These are phyloP conservation scores for Himalopsyche tibetana DNA, from an alignment of 2,888 invertebrate species.

Conservation along the genomic window DNA sequence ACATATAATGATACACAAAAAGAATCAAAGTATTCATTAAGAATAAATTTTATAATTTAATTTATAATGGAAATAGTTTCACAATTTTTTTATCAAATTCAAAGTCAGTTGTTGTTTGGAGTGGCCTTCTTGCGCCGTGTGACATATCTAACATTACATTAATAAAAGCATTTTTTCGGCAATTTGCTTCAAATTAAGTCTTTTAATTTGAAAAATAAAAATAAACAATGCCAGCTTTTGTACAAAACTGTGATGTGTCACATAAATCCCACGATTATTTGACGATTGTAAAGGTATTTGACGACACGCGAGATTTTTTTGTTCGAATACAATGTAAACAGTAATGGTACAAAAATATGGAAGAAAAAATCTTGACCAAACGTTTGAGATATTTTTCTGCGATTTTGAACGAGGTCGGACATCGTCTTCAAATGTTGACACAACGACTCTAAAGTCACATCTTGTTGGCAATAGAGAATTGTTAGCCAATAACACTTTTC, in stretches of 20 bases:
- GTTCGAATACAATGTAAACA: slow-evolving; percentile 50
- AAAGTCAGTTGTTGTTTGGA: slow-evolving; percentile 13
- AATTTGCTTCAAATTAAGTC: slow-evolving; percentile 19
- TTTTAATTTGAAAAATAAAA: slow-evolving; percentile 21
- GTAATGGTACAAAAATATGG: slow-evolving; percentile 52
- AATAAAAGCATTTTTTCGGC: slow-evolving; percentile 28
- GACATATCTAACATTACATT: slow-evolving; percentile 28
- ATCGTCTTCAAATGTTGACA: slow-evolving; percentile 51
- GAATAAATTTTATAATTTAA: not conserved
- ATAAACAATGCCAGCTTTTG: slow-evolving; percentile 26
- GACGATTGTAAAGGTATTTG: slow-evolving; percentile 55
- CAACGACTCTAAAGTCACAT: slow-evolving; percentile 27
- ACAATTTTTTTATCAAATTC: not conserved
- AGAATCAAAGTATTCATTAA: too few species aligned
- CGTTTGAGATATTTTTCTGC: slow-evolving; percentile 50
- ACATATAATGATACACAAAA: too few species aligned
- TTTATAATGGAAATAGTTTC: not conserved
- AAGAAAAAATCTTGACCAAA: slow-evolving; percentile 54
- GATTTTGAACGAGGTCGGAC: slow-evolving; percentile 53
- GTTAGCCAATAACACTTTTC: not conserved
- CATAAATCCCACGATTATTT: slow-evolving; percentile 56
- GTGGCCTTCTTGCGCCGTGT: slow-evolving; percentile 17
- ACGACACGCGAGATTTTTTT: slow-evolving; percentile 52
- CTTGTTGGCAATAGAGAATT: slow-evolving; percentile 29
- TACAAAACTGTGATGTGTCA: slow-evolving; percentile 45